Base-by-base conservation (phyloP, 2,888 invertebrate species). In the Andrena minutula region DNA sequence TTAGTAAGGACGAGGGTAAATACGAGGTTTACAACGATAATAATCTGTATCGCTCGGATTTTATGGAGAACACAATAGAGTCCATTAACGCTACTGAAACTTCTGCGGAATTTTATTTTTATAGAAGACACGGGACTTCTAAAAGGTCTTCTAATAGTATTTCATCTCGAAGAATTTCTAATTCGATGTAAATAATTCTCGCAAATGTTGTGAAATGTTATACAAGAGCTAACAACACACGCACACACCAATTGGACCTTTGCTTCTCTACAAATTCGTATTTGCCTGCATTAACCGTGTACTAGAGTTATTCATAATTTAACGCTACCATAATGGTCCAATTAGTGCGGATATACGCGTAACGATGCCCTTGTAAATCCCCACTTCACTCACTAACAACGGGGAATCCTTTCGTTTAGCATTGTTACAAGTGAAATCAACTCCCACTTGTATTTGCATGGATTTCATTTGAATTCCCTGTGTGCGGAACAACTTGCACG, bases 301-400 rank as follows among this genome's bases (percentile, higher is more conserved):
- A 77, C 72, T 78, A 78, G 65, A 4, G 53, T 69, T 72, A 49
- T 75, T 68, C 63, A 60, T 53, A 71, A 60, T 79, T 79, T 72
- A 72, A 49, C 53, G 26, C 41, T 61, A 32, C 20, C 23, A 12
- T 63, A 82, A 60, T 53, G 41, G 60, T 0, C 58, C 73, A 76
- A 84, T 84, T 82, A 82, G 63, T 65, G 60, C 26, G 28, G 61
- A 72, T 56, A 61, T 60, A 51, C 49, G 20, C 23, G 70, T 53
- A 72, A 73, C 70, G 73, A 76, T 71, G 23, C 66, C 51, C 76
- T 73, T 47, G 65, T 66, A 75, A 74, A 76, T 63, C 71, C 63
- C 58, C 61, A 65, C 20, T 75, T 28, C 68, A 30, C 64, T 69
- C 60, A 61, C 75, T 78, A 82, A 83, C 61, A 65, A 72, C 63